Evolutionary conservation across 2,113 vertebrate genomes (phyloP), one percentile per base, ranked within the genome.

Genomic region (Suricata suricatta): DNA sequence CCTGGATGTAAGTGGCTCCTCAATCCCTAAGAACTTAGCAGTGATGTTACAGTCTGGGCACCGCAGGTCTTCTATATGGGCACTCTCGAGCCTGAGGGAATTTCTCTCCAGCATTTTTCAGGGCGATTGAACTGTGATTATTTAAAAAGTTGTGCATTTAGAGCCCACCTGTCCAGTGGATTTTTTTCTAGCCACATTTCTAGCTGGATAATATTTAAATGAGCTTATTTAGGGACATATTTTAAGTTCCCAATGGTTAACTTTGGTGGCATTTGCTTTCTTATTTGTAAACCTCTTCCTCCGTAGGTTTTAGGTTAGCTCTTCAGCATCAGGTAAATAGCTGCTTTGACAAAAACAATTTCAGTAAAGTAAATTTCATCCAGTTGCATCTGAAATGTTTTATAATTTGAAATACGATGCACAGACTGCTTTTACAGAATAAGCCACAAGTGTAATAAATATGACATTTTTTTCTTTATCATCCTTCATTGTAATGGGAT

Each of bases 291-390:
- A 81, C 10, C 4, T 63, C 17, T 85, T 82, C 38, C 15, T 79
- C 47, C 64, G 77, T 50, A 89, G 63, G 50, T 81, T 29, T 92
- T 85, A 77, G 90, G 97, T 96, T 97, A 95, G 92, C n/a, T 41
- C 57, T 52, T 93, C 66, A 93, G 16, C 57, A 63, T 83, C 13
- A 64, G 50, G 82, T 64, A 96, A 89, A 54, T 63, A 83, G 38
- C 47, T 94, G 7, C 80, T 96, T 77, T 60, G 50, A 68, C 16
- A 72, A 92, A 96, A 74, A 92, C 82, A 85, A 89, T 88, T 95
- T 90, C 2, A n/a, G 31, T 35, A 77, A 95, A 90, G 76, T 47
- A 52, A 79, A 64, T 82, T 72, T 92, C 66, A 84, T 72, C 66
- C n/a, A 52, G 25, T 79, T 38, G 50, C 13, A 35, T 23, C 47